These are phyloP conservation scores for Chlorops oryzae DNA, from an alignment of 1,140 invertebrate genomes.

Conservation along the genomic window DNA sequence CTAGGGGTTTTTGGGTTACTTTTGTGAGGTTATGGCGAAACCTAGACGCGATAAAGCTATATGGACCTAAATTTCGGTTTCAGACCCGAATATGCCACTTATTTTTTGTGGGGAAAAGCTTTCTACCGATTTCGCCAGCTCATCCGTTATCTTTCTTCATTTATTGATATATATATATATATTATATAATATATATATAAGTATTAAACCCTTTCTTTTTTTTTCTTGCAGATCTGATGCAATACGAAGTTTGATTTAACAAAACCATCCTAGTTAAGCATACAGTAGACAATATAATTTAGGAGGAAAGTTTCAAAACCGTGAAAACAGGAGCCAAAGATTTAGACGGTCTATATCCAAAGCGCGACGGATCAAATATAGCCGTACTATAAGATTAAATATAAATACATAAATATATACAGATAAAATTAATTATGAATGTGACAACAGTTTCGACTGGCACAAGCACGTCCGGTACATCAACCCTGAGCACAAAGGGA, in stretches of 20 bases:
- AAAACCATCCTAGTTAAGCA: background rate
- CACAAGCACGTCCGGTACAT: slow-evolving; percentile 14
- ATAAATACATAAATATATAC: background rate
- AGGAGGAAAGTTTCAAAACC: background rate
- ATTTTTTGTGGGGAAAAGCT: too few species aligned
- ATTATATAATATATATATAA: too few species aligned
- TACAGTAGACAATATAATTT: background rate
- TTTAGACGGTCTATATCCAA: too few species aligned
- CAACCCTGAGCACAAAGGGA: slow-evolving; percentile 27
- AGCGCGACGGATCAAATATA: background rate
- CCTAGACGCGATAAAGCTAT: too few species aligned
- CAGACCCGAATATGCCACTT: too few species aligned
- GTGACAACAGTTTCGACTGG: slow-evolving; percentile 43
- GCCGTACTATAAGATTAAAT: background rate
- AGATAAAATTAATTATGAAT: slow-evolving; percentile 25
- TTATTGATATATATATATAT: too few species aligned
- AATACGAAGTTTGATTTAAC: background rate
- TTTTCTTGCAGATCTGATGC: background rate
- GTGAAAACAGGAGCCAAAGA: slow-evolving; percentile 8
- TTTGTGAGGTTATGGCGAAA: too few species aligned
- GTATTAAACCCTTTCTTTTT: too few species aligned
- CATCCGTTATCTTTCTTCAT: too few species aligned
- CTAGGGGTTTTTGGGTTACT: too few species aligned
- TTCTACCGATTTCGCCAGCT: too few species aligned
- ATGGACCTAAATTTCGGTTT: too few species aligned